A percentile compares a stretch with the other conserved stretches of the same genome.
phyloP scores from a whole-genome alignment of 37 sponge, comb jelly and placozoan species.

The Axinella damicornis region DNA sequence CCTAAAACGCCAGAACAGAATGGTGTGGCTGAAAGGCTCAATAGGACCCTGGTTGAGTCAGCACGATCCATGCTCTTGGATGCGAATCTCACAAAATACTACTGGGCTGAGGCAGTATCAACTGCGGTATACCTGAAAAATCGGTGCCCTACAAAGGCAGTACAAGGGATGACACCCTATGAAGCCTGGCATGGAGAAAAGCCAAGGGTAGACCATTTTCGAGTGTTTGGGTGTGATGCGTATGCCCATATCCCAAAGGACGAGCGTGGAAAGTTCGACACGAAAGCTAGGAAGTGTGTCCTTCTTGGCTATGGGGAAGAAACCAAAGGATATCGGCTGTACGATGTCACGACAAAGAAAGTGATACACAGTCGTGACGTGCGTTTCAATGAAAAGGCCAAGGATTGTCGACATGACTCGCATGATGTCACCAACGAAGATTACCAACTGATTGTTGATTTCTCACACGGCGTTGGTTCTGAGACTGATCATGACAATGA shows the following conservation, averaged over 20 bases:
- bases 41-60: constrained; percentile 61
- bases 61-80: constrained; percentile 60
- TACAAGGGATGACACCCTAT: constrained; percentile 22
- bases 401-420: too few species aligned
- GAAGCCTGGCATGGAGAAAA: constrained; percentile 45
- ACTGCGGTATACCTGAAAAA: constrained; percentile 49
- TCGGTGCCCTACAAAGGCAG: constrained; percentile 51
- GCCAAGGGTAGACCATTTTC: constrained; percentile 27
- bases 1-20: constrained; percentile 67
- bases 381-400: too few species aligned
- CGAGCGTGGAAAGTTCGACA: constrained; percentile 43
- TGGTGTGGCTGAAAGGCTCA: constrained; percentile 68
- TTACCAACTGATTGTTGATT: too few species aligned
- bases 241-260: constrained; percentile 54
- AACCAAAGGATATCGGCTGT: constrained; percentile 54
- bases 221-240: constrained; percentile 45
- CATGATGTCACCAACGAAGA: too few species aligned
- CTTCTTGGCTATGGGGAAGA: constrained; percentile 38
- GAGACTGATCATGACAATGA: too few species aligned
- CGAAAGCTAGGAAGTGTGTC: constrained; percentile 34
- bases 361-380: too few species aligned
- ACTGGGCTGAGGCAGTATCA: constrained; percentile 38
- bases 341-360: too few species aligned
- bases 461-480: too few species aligned
- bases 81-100: constrained; percentile 24